These are phyloP conservation scores for Drosophila malerkotliana DNA, from an alignment of 1,140 invertebrate species.

Conservation along the genomic window DNA sequence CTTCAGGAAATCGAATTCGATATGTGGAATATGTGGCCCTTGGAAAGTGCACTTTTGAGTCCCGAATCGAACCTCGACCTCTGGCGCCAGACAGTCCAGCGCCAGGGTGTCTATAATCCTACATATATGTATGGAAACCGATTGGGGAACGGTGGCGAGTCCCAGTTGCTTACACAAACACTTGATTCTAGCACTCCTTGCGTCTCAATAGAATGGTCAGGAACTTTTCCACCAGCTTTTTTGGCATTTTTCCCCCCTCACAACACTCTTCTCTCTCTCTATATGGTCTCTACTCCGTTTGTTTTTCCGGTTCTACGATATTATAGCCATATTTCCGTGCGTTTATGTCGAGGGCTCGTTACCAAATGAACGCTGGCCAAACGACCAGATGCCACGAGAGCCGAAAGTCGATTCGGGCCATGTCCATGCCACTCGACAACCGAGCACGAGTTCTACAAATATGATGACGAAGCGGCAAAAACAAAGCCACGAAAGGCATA, in stretches of 20 bases:
- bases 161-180: conserved; percentile 44
- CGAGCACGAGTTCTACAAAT: conserved; percentile 24
- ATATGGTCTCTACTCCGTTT: conserved; percentile 12
- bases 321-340: conserved; percentile 26
- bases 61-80: conserved; percentile 4
- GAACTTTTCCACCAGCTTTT: conserved; percentile 53
- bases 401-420: conserved; percentile 15
- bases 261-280: background rate
- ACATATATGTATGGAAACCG: background rate
- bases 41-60: conserved; percentile 28
- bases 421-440: background rate
- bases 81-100: conserved; percentile 52
- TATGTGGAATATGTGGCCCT: background rate
- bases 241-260: conserved; percentile 38
- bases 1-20: background rate
- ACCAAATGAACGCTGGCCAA: conserved; percentile 29
- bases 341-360: conserved; percentile 7
- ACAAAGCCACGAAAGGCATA: conserved; percentile 38
- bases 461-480: conserved; percentile 68
- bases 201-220: conserved; percentile 61
- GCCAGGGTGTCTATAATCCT: conserved; percentile 25
- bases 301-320: conserved; percentile 10
- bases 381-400: conserved; percentile 33
- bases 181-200: conserved; percentile 62
- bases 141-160: background rate